phyloP scores from a whole-genome alignment of 2,888 invertebrate species.

The Hipparchia semele region DNA sequence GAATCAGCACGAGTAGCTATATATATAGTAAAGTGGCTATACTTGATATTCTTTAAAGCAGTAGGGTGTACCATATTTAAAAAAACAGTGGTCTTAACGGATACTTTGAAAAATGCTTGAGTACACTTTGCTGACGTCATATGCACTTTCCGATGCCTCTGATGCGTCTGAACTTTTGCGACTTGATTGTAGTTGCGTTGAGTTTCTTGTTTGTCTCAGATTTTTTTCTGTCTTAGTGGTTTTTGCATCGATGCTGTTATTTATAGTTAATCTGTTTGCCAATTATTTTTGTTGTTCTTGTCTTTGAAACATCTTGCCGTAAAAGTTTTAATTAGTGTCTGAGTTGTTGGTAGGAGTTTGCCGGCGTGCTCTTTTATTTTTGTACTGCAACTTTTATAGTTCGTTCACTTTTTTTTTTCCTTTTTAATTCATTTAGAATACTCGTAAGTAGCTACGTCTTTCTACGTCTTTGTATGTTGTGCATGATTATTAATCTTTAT shows the following conservation, averaged over 20 bases:
- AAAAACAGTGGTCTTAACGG: too few relatives aligned
- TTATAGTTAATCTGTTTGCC: slow-evolving; percentile 16
- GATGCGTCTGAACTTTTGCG: too few relatives aligned
- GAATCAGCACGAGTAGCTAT: too few relatives aligned
- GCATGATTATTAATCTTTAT: background rate
- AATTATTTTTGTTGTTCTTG: slow-evolving; percentile 8
- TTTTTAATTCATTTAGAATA: background rate
- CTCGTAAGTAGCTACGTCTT: too few relatives aligned
- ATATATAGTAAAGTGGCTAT: too few relatives aligned
- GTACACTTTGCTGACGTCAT: too few relatives aligned
- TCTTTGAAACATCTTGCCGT: slow-evolving; percentile 9
- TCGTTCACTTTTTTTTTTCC: slow-evolving; percentile 1
- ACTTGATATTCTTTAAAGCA: too few relatives aligned
- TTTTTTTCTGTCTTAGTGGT: background rate
- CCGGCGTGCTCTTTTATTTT: slow-evolving; percentile 9
- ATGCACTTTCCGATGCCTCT: too few relatives aligned
- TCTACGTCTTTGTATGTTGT: too few relatives aligned
- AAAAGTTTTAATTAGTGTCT: slow-evolving; percentile 21
- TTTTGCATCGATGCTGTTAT: slow-evolving; percentile 11
- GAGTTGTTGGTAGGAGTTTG: background rate
- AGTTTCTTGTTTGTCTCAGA: slow-evolving; percentile 15
- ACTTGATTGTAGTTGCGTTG: too few relatives aligned
- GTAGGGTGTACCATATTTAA: too few relatives aligned
- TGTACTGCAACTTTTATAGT: slow-evolving; percentile 7
- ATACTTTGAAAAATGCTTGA: too few relatives aligned